A percentile compares a stretch with the other conserved stretches of the same genome.
Evolutionary conservation across 2,113 vertebrate genomes (phyloP).

Genomic region (Paramisgurnus dabryanus): DNA sequence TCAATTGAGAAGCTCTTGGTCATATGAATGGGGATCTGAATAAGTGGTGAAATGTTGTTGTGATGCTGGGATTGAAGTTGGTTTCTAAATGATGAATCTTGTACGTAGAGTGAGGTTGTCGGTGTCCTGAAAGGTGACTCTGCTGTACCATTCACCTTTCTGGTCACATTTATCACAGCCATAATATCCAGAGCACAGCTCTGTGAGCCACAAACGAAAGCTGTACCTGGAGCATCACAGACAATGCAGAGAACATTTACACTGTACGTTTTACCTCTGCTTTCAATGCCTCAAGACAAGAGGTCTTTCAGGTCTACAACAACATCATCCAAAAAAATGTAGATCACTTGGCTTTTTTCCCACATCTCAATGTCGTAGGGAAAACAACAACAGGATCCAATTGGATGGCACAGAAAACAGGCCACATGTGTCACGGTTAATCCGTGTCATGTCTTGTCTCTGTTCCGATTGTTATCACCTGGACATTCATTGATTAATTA

Average conservation of each 20-base stretch:
- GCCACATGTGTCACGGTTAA: too few relatives aligned
- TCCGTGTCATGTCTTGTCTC: too few relatives aligned
- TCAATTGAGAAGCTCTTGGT: not conserved
- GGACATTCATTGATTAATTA: too few relatives aligned
- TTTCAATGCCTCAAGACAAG: not conserved
- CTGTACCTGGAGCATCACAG: not conserved
- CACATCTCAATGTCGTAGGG: not conserved
- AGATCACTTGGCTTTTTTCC: not conserved
- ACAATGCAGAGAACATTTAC: not conserved
- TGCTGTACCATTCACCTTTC: not conserved
- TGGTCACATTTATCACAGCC: not conserved
- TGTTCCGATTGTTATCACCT: too few relatives aligned
- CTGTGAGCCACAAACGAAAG: not conserved
- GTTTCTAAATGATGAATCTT: not conserved
- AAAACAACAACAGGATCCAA: not conserved
- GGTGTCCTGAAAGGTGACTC: not conserved
- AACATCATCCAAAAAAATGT: not conserved
- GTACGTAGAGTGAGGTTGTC: not conserved
- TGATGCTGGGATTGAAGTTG: not conserved
- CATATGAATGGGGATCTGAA: not conserved
- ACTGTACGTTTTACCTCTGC: not conserved
- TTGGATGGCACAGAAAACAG: not conserved
- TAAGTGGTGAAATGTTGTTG: not conserved
- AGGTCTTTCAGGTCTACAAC: conserved; percentile 1
- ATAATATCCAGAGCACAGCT: not conserved